Evolutionary conservation across 1,140 invertebrate species (phyloP), one percentile per base, ranked within the genome.

Genomic region (Catajapyx aquilonaris): DNA sequence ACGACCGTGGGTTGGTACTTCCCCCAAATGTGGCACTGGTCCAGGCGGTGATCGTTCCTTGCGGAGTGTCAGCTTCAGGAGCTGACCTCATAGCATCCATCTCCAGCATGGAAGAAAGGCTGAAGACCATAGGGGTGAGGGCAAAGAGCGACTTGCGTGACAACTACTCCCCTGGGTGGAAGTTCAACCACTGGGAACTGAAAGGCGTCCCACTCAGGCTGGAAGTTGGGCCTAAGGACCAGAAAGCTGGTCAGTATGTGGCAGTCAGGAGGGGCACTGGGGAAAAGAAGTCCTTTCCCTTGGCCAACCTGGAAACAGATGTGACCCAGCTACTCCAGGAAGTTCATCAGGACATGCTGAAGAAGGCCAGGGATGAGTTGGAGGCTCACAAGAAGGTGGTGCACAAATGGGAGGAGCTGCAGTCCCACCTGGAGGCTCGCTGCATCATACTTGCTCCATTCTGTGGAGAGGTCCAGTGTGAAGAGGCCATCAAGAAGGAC

Each of bases 101-200:
- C 11, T 18, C 13, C 22, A n/a, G 32, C 13, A 11, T 42, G 13
- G n/a, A 9, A 5, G 15, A 41, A 23, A 21, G 9, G 20, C 4
- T 19, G 28, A 22, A 40, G 22, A 1, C 2, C n/a, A 21, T 40
- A 10, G 73, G 68, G 1, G 56, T 98, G 2, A 65, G 76, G 41
- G 74, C 79, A 2, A 71, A 72, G 41, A 73, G 71, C 2, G 95
- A 99, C 62, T 77, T 78, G 38, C 64, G 90, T 33, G 86, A 90
- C 47, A 96, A 98, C 59, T 93, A 94, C 52, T 94, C 91, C 23
- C 90, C 93, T 3, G 95, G 94, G 2, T 99, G 95, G 95, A 99
- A 99, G 59, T 99, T 95, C 54, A 98, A 98, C 57, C 88, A 98
- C 55, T 99, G 95, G 94, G 95, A 99, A 57, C 58, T 98, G 2